Evolutionary conservation across 2,797 vertebrate genomes (phyloP).

Genomic region (Salmo trutta): DNA sequence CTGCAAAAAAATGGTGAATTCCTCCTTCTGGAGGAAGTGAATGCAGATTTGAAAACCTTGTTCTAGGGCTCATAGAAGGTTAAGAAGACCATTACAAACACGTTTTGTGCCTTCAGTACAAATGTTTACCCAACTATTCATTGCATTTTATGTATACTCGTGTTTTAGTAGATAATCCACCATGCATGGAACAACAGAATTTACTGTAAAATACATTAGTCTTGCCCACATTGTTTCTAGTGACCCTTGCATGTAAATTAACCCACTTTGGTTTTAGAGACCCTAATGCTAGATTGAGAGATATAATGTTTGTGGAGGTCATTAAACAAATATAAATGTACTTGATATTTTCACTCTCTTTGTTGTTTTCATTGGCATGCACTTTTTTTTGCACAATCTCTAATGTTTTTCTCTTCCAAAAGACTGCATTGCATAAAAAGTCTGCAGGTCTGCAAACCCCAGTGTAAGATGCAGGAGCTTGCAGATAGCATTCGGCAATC

Average conservation of each 20-base stretch:
- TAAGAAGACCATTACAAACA: not conserved
- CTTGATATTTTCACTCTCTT: conserved; percentile 26
- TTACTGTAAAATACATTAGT: not conserved
- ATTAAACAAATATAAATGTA: not conserved
- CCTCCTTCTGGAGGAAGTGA: too few species aligned
- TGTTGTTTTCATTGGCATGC: conserved; percentile 32
- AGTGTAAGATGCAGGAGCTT: conserved; percentile 30
- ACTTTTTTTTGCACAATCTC: conserved; percentile 32
- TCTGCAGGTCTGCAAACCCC: conserved; percentile 33
- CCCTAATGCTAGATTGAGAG: too few species aligned
- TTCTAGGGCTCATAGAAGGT: not conserved
- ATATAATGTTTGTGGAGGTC: not conserved
- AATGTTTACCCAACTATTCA: not conserved
- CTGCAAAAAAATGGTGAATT: too few species aligned
- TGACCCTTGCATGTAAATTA: not conserved
- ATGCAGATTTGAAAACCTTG: too few species aligned
- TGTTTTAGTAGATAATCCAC: not conserved
- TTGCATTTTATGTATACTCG: not conserved
- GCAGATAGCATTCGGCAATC: conserved; percentile 54
- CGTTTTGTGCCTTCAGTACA: not conserved
- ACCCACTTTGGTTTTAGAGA: too few species aligned
- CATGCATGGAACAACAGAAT: not conserved
- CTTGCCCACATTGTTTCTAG: not conserved
- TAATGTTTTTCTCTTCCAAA: conserved; percentile 9
- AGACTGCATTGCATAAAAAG: conserved; percentile 28